Percentiles rank a stretch among this genome's conserved stretches.
Evolutionary conservation across 2,888 invertebrate genomes (phyloP).

Genomic region (Thymelicus acteon): DNA sequence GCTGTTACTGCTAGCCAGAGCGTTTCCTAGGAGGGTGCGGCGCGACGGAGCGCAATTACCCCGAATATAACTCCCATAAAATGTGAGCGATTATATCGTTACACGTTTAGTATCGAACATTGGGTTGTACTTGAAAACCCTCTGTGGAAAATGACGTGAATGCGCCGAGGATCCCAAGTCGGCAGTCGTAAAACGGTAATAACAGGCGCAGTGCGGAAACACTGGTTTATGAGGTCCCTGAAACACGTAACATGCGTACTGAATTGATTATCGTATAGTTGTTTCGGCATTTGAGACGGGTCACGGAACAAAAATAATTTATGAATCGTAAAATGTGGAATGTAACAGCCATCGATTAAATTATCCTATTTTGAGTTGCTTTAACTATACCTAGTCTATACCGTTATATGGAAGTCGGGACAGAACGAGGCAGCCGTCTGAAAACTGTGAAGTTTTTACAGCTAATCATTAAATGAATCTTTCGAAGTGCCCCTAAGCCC

Average conservation of each 20-base stretch:
- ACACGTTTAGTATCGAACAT: conserved; percentile 67
- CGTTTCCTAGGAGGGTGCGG: conserved; percentile 53
- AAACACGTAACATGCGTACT: conserved; percentile 74
- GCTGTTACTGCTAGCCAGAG: conserved; percentile 56
- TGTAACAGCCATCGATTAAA: conserved; percentile 40
- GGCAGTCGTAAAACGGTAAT: conserved; percentile 74
- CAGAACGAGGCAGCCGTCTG: too few species aligned
- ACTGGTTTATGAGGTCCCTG: conserved; percentile 72
- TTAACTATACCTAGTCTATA: background rate
- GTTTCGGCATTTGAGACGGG: conserved; percentile 68
- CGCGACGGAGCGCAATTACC: conserved; percentile 63
- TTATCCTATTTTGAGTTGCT: conserved; percentile 3
- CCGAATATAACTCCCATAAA: conserved; percentile 67
- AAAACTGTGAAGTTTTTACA: too few species aligned
- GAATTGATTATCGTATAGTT: conserved; percentile 75
- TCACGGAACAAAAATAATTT: conserved; percentile 67
- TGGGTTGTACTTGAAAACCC: conserved; percentile 59
- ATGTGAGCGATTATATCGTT: conserved; percentile 65
- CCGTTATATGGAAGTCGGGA: too few species aligned
- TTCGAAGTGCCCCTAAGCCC: conserved; percentile 5
- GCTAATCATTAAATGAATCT: too few species aligned
- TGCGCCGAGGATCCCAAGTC: conserved; percentile 65
- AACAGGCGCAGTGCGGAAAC: conserved; percentile 79
- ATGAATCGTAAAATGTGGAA: conserved; percentile 65
- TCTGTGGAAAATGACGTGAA: conserved; percentile 61